Evolutionary conservation across 2,888 invertebrate species (phyloP).

Genomic region (Mongoloraphidia duomilia): DNA sequence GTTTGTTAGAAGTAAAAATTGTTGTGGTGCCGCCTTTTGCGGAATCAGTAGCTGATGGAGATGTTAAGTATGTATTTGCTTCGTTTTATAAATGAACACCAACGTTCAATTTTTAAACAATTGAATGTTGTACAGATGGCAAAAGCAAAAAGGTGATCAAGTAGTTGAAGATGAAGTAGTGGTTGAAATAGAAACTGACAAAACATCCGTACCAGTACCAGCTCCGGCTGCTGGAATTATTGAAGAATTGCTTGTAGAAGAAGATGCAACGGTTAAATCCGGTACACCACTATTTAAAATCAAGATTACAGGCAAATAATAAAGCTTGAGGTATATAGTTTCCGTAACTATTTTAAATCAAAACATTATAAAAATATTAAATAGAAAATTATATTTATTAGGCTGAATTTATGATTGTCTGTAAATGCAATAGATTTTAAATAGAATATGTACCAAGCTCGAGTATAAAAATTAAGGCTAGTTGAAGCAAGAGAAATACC

Average conservation of each 20-base stretch:
- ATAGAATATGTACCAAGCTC: too few relatives aligned
- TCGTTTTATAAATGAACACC: too few relatives aligned
- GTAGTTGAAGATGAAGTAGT: slow-evolving; percentile 88
- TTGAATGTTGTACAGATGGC: slow-evolving; percentile 33
- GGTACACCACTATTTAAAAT: slow-evolving; percentile 70
- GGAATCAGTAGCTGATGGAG: slow-evolving; percentile 93
- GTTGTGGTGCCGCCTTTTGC: slow-evolving; percentile 89
- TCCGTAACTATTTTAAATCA: too few relatives aligned
- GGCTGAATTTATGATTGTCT: too few relatives aligned
- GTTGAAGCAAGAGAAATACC: too few relatives aligned
- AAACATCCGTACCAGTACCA: slow-evolving; percentile 58
- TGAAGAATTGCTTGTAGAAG: slow-evolving; percentile 73
- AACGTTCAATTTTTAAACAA: too few relatives aligned
- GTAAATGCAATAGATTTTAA: too few relatives aligned
- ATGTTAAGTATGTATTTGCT: slow-evolving; percentile 64
- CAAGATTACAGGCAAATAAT: slow-evolving; percentile 29
- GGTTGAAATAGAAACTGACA: slow-evolving; percentile 97
- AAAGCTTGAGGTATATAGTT: too few relatives aligned
- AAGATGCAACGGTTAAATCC: slow-evolving; percentile 86
- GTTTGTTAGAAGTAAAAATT: slow-evolving; percentile 31
- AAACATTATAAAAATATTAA: too few relatives aligned
- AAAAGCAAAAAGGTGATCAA: slow-evolving; percentile 76
- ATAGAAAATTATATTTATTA: too few relatives aligned
- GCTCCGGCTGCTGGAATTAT: slow-evolving; percentile 73
- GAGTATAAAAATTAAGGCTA: too few relatives aligned